Percentiles rank a stretch among this genome's conserved stretches.
Evolutionary conservation across 35 echinoderm and acorn worm genomes (phyloP).

Genomic region (Amphiura filiformis): DNA sequence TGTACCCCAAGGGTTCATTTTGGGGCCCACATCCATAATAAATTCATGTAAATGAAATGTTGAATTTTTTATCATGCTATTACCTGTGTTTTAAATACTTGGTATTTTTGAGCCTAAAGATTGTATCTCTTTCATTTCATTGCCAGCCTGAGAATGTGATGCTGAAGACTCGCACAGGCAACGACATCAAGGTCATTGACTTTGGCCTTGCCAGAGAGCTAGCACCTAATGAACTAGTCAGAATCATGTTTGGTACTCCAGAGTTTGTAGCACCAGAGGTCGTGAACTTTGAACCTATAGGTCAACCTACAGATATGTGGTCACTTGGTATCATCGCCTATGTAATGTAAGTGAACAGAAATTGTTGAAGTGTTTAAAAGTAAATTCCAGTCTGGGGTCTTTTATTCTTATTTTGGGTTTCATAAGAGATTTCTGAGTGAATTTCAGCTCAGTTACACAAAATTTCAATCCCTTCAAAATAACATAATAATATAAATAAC

Average conservation of each 20-base stretch:
- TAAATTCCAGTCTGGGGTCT: not conserved
- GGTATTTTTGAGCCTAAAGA: too few species aligned
- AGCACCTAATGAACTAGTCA: conserved; percentile 79
- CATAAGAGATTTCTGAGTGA: not conserved
- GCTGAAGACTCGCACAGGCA: conserved; percentile 71
- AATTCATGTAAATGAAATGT: too few species aligned
- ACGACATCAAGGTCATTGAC: conserved; percentile 96
- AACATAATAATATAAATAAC: not conserved
- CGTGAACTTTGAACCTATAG: conserved; percentile 94
- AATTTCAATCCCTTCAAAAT: not conserved
- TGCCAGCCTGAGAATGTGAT: conserved; percentile 94
- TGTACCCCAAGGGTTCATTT: too few species aligned
- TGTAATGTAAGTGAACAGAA: conserved; percentile 78
- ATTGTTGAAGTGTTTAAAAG: too few species aligned
- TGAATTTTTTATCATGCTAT: too few species aligned
- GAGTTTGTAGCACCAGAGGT: conserved; percentile 96
- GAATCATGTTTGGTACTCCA: conserved; percentile 96
- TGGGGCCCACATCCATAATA: too few species aligned
- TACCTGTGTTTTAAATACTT: too few species aligned
- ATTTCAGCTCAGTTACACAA: not conserved
- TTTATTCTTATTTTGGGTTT: not conserved
- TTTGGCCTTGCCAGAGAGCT: conserved; percentile 85
- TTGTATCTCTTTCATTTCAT: too few species aligned
- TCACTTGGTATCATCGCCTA: conserved; percentile 86
- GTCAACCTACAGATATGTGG: conserved; percentile 92